A percentile compares a stretch with the other conserved stretches of the same genome.
Conservation (phyloP, 2,797 vertebrate genomes). For the Esox masquinongy region DNA sequence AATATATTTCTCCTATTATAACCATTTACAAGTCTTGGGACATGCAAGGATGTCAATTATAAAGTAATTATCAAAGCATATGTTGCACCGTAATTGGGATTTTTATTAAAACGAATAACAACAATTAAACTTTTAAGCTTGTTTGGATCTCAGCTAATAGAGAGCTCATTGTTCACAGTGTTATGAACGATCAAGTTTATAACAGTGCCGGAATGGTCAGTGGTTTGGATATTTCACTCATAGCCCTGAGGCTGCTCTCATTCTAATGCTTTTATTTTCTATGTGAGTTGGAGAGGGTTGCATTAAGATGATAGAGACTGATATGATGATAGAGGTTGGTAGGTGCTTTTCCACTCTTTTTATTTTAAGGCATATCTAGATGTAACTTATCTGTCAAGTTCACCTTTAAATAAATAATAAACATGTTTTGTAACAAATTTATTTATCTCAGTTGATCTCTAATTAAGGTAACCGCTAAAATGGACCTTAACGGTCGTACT, state of each 20-base stretch:
- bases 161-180: neutral
- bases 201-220: neutral
- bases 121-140: neutral
- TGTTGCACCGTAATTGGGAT: conserved; percentile 18
- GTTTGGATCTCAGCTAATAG: neutral
- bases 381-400: neutral
- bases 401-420: neutral
- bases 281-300: neutral
- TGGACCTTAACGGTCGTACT: neutral
- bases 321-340: neutral
- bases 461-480: neutral
- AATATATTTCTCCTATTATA: neutral
- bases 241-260: neutral
- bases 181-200: neutral
- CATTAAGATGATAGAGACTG: neutral
- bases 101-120: conserved; percentile 25
- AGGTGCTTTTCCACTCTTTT: no score
- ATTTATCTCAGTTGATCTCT: neutral
- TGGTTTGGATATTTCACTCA: neutral
- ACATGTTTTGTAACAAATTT: neutral
- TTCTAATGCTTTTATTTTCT: neutral
- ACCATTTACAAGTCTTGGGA: neutral
- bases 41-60: neutral
- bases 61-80: neutral
- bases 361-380: neutral